phyloP scores from a whole-genome alignment of 2,113 vertebrate species.

The Tetrax tetrax region DNA sequence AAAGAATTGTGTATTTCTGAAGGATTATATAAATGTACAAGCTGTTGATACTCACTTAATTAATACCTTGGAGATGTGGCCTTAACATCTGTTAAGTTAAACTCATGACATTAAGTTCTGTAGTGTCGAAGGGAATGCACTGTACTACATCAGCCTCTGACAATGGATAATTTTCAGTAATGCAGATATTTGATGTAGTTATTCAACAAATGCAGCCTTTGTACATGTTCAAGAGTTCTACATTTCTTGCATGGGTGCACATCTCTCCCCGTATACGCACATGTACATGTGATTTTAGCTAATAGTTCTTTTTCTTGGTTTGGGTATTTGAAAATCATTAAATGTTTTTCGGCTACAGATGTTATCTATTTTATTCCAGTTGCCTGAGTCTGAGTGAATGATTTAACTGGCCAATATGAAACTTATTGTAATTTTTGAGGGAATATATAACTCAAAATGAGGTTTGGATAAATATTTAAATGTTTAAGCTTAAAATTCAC shows the following conservation, averaged over 20 bases:
- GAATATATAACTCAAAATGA: neutral
- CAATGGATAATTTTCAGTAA: neutral
- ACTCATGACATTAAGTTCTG: neutral
- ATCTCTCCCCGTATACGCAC: neutral
- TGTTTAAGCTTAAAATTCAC: neutral
- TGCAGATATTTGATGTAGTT: neutral
- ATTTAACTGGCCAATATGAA: neutral
- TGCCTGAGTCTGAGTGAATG: neutral
- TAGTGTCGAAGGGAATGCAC: neutral
- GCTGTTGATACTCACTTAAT: conserved; percentile 21
- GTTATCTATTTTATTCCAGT: neutral
- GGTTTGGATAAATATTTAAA: neutral
- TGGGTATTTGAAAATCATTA: neutral
- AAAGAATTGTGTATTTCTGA: neutral
- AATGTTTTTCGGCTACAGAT: neutral
- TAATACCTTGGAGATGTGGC: conserved; percentile 14
- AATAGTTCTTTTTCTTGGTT: neutral
- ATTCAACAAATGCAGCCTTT: neutral
- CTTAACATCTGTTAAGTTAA: conserved; percentile 16
- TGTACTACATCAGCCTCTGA: neutral
- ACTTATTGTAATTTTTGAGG: neutral
- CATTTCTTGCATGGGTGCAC: neutral
- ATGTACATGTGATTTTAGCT: neutral
- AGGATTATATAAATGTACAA: neutral
- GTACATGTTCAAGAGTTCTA: neutral